Evolutionary conservation across 2,888 invertebrate species (phyloP).

Genomic region (Erannis defoliaria): DNA sequence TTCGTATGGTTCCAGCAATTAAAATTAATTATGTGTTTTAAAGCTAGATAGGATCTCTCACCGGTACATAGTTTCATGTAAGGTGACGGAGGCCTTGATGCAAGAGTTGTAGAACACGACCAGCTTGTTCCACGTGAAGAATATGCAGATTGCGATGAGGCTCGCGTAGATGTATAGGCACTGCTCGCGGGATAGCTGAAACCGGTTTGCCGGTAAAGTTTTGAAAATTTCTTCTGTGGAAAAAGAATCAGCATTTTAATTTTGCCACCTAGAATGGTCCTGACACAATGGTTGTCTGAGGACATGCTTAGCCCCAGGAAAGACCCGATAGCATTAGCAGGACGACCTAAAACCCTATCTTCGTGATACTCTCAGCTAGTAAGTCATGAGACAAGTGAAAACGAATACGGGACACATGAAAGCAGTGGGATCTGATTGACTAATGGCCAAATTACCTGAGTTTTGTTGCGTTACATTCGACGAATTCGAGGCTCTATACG

Average conservation of each 20-base stretch:
- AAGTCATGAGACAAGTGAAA: too few species aligned
- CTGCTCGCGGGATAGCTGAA: constrained; percentile 70
- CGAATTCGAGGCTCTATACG: constrained; percentile 43
- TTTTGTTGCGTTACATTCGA: constrained; percentile 10
- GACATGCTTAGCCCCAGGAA: too few species aligned
- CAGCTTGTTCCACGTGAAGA: constrained; percentile 85
- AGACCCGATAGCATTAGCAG: too few species aligned
- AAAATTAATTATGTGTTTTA: too few species aligned
- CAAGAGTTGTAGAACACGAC: constrained; percentile 91
- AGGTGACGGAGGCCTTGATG: constrained; percentile 89
- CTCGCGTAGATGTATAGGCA: constrained; percentile 86
- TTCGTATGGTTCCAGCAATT: too few species aligned
- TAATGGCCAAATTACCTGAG: not conserved
- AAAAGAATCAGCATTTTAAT: constrained; percentile 3
- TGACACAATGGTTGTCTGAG: too few species aligned
- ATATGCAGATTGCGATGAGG: constrained; percentile 79
- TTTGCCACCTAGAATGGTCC: too few species aligned
- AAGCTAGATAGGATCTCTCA: constrained; percentile 44
- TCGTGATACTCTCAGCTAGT: too few species aligned
- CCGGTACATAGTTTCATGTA: constrained; percentile 93
- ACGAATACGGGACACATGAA: too few species aligned
- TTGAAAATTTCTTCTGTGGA: constrained; percentile 56
- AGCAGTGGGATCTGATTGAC: too few species aligned
- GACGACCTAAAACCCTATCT: too few species aligned
- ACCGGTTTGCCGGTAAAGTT: constrained; percentile 60